Percentiles rank a stretch among this genome's conserved stretches.
These are phyloP conservation scores for Frankliniella fusca DNA, from an alignment of 2,888 invertebrate genomes.

Conservation along the genomic window DNA sequence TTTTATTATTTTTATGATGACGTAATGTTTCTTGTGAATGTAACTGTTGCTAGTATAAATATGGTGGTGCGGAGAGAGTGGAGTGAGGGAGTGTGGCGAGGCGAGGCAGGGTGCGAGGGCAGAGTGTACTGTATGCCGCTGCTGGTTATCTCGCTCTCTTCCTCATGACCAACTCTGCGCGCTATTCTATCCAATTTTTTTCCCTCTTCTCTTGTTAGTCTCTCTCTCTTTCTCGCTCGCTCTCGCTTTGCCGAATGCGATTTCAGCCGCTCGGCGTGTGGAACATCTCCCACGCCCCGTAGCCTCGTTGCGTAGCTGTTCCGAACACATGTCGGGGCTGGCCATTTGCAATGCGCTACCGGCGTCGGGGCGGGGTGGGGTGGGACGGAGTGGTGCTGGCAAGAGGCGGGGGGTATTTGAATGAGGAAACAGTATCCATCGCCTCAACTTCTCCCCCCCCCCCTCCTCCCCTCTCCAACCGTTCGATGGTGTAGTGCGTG, in stretches of 20 bases:
- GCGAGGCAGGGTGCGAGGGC: no score
- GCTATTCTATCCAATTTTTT: no score
- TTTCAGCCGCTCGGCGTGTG: no score
- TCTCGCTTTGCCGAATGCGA: background rate
- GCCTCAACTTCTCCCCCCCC: background rate
- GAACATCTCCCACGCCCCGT: background rate
- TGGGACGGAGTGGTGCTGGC: no score
- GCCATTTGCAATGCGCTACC: background rate
- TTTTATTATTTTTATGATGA: no score
- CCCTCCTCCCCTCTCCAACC: background rate
- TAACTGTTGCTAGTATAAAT: no score
- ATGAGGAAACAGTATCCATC: slow-evolving; percentile 17
- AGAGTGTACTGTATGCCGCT: no score
- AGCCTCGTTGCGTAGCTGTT: background rate
- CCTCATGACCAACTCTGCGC: no score
- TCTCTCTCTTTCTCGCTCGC: background rate
- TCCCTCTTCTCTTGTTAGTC: background rate
- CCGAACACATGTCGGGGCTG: background rate
- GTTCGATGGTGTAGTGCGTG: slow-evolving; percentile 16
- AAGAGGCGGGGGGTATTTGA: slow-evolving; percentile 9
- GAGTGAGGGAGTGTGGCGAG: no score
- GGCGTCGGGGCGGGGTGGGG: background rate
- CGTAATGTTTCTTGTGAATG: no score
- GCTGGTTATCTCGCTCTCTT: no score
- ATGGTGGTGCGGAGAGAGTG: no score